Percentiles rank a stretch among this genome's conserved stretches.
Conservation (phyloP, 2,113 vertebrate genomes). For the Aspidoscelis tigris region DNA sequence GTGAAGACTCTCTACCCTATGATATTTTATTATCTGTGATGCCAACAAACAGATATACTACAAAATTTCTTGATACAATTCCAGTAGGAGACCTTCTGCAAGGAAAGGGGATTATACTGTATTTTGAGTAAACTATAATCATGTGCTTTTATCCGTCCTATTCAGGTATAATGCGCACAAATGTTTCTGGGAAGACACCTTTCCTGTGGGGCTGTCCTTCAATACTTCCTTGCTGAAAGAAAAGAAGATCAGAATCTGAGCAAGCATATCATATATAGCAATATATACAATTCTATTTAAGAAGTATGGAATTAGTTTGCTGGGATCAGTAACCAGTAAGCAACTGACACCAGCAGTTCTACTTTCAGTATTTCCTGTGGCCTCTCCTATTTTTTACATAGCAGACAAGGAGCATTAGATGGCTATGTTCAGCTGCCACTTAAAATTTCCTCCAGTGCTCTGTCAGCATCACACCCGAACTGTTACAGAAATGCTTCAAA, state of each 20-base stretch:
- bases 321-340: not conserved
- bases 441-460: not conserved
- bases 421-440: no score
- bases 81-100: not conserved
- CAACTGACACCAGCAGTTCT: no score
- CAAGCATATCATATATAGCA: not conserved
- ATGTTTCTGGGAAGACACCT: slow-evolving; percentile 76
- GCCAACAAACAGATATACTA: no score
- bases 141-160: slow-evolving; percentile 34
- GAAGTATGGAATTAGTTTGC: not conserved
- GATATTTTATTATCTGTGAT: not conserved
- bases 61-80: no score
- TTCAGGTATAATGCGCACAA: slow-evolving; percentile 68
- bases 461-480: no score
- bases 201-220: slow-evolving; percentile 76
- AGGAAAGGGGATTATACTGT: not conserved
- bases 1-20: no score
- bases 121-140: not conserved
- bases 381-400: no score
- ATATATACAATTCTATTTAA: not conserved
- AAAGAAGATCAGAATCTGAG: not conserved
- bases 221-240: slow-evolving; percentile 74
- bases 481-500: no score
- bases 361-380: no score
- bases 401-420: no score